A percentile compares a stretch with the other conserved stretches of the same genome.
Evolutionary conservation across 2,888 invertebrate species (phyloP).

Genomic region (Tipula helvola): DNA sequence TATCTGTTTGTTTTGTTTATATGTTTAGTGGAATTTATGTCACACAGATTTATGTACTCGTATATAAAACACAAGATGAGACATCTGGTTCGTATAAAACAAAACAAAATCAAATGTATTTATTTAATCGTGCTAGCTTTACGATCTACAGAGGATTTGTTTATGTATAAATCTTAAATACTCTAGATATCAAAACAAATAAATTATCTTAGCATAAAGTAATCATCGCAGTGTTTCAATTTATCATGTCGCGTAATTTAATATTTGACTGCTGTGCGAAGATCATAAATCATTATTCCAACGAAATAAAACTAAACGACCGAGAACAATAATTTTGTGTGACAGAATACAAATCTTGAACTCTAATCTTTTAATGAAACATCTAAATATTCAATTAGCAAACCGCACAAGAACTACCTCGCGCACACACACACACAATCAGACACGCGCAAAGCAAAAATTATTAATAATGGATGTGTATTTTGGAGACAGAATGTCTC

Average conservation of each 20-base stretch:
- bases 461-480: neutral
- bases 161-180: neutral
- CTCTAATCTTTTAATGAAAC: neutral
- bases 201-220: neutral
- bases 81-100: neutral
- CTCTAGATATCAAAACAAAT: neutral
- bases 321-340: neutral
- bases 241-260: neutral
- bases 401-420: neutral
- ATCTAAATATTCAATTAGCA: neutral
- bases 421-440: neutral
- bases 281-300: neutral
- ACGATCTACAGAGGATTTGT: neutral
- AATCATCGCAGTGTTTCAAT: neutral
- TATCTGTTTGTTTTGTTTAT: neutral
- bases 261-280: neutral
- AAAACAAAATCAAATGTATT: neutral
- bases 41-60: neutral
- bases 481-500: neutral
- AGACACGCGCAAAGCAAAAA: neutral
- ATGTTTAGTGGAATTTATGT: neutral
- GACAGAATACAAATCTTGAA: neutral
- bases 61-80: neutral
- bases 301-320: neutral
- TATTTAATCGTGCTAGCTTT: neutral